Percentiles rank a stretch among this genome's conserved stretches.
Evolutionary conservation across 2,888 invertebrate genomes (phyloP).

Genomic region (Erannis defoliaria): DNA sequence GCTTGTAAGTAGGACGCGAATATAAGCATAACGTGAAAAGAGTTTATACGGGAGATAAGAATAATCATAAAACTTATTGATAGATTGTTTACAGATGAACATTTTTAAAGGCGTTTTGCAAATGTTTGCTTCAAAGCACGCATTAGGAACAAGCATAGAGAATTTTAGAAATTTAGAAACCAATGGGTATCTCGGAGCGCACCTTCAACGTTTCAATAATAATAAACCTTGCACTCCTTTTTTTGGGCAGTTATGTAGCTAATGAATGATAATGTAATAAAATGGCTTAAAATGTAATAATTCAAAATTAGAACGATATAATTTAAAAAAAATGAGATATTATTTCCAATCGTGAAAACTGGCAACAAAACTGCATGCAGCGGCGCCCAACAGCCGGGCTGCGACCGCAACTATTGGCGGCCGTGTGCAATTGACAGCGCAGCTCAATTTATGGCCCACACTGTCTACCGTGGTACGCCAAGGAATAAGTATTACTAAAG

Average conservation of each 20-base stretch:
- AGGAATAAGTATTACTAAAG: slow-evolving; percentile 46
- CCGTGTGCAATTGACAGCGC: slow-evolving; percentile 85
- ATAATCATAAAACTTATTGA: not conserved
- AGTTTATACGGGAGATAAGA: too few species aligned
- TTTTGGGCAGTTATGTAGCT: too few species aligned
- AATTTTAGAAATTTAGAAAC: too few species aligned
- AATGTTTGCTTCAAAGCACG: not conserved
- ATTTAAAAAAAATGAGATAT: slow-evolving; percentile 4
- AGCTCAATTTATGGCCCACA: slow-evolving; percentile 85
- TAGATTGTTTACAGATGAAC: not conserved
- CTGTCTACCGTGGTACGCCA: slow-evolving; percentile 71
- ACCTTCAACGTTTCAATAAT: too few species aligned
- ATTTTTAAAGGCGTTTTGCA: not conserved
- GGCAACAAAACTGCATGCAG: slow-evolving; percentile 31
- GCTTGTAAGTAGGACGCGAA: slow-evolving; percentile 6
- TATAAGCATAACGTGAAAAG: slow-evolving; percentile 2
- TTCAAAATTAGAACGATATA: not conserved
- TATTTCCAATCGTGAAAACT: slow-evolving; percentile 28
- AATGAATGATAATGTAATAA: too few species aligned
- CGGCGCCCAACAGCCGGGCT: slow-evolving; percentile 50
- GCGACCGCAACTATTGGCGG: slow-evolving; percentile 84
- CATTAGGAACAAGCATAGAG: too few species aligned
- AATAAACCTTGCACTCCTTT: too few species aligned
- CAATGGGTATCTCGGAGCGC: too few species aligned
- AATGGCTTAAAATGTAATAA: not conserved